These are phyloP conservation scores for Anas platyrhynchos DNA, from an alignment of 2,113 vertebrate genomes.

Conservation along the genomic window DNA sequence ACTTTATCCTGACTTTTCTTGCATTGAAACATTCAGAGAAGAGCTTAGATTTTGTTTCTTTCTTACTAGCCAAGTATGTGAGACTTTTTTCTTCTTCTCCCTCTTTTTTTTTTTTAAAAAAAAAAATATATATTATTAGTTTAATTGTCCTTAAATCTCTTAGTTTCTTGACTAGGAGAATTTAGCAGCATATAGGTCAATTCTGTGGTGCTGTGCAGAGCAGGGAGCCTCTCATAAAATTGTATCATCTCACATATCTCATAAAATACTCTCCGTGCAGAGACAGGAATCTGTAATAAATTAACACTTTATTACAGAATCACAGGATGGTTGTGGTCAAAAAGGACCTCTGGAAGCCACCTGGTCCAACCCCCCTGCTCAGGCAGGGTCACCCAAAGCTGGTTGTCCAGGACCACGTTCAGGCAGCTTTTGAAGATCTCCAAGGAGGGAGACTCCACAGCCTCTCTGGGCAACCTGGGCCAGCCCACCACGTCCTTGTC, in stretches of 20 bases:
- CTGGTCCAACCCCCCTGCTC: too few species aligned
- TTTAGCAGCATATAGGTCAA: neutral
- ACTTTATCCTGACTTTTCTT: neutral
- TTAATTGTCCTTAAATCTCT: neutral
- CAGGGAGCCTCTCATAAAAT: neutral
- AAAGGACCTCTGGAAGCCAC: too few species aligned
- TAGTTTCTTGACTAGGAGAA: neutral
- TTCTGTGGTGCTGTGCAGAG: neutral
- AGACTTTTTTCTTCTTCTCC: neutral
- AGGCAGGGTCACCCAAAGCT: too few species aligned
- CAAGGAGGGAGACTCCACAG: too few species aligned
- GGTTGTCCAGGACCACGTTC: too few species aligned
- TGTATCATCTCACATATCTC: neutral
- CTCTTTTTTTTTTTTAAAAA: too few species aligned
- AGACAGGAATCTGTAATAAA: neutral
- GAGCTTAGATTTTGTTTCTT: neutral
- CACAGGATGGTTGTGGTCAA: too few species aligned
- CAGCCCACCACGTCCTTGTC: too few species aligned
- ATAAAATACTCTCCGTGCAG: neutral
- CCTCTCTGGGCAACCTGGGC: too few species aligned
- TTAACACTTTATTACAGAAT: neutral
- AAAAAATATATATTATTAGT: neutral
- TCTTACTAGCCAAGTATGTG: neutral
- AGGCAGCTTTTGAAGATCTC: too few species aligned
- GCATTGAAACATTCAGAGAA: neutral